Percentiles rank a stretch among this genome's conserved stretches.
phyloP scores from a whole-genome alignment of 2,113 vertebrate species.

The Catagonus wagneri region DNA sequence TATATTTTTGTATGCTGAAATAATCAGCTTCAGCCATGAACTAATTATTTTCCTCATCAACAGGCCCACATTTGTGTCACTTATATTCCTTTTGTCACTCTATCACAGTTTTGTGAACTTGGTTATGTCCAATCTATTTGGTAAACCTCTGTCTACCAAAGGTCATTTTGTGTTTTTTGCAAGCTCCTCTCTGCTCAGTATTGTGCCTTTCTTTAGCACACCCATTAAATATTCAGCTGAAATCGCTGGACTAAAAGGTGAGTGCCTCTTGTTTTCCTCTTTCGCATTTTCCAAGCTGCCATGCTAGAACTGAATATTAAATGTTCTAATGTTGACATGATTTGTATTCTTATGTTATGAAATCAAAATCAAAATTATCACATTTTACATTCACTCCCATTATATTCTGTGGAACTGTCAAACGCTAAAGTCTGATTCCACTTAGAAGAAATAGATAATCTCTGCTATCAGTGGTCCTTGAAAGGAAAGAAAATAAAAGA shows the following conservation, averaged over 20 bases:
- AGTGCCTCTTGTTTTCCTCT: neutral
- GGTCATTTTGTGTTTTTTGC: neutral
- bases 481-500: neutral
- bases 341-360: neutral
- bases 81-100: neutral
- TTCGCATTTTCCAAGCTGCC: neutral
- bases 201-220: neutral
- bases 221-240: neutral
- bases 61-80: neutral
- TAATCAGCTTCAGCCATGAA: neutral
- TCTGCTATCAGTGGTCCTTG: neutral
- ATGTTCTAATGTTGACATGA: neutral
- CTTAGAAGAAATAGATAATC: conserved; percentile 1
- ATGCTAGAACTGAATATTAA: conserved; percentile 5
- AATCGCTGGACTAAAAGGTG: neutral
- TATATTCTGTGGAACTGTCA: conserved; percentile 10
- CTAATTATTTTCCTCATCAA: neutral
- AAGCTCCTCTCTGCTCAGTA: neutral
- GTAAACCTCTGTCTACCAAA: neutral
- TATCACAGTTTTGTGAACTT: neutral
- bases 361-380: conserved; percentile 19
- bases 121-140: neutral
- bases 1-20: neutral
- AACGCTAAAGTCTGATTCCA: neutral
- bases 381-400: neutral